phyloP scores from a whole-genome alignment of 1,140 invertebrate species.

The Orchesella cincta region DNA sequence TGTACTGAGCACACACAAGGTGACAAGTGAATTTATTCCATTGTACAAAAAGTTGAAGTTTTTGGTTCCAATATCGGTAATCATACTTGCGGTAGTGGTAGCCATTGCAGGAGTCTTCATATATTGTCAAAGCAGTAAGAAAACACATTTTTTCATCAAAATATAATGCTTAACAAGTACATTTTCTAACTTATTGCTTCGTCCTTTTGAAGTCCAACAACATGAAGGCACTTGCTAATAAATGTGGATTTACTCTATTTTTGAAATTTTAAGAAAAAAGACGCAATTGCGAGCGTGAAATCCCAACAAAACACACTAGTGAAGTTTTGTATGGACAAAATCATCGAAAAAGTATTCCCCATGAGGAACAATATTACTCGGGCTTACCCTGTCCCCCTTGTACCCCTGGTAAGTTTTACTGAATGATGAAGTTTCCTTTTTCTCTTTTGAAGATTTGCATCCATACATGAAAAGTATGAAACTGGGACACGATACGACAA shows the following conservation, averaged over 20 bases:
- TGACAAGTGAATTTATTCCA: constrained; percentile 39
- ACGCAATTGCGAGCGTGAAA: neutral
- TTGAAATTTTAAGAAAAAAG: constrained; percentile 13
- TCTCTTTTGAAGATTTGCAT: neutral
- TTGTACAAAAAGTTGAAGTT: constrained; percentile 44
- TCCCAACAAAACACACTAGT: constrained; percentile 1
- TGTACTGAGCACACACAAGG: constrained; percentile 42
- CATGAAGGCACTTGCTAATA: too few relatives aligned
- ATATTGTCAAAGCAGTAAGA: constrained; percentile 46
- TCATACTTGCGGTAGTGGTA: constrained; percentile 34
- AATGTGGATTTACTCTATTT: constrained; percentile 3
- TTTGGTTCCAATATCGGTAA: constrained; percentile 41
- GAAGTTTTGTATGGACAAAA: constrained; percentile 16
- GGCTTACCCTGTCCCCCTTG: constrained; percentile 9
- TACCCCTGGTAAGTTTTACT: neutral
- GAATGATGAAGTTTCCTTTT: too few relatives aligned
- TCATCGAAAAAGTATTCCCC: constrained; percentile 8
- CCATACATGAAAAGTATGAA: too few relatives aligned
- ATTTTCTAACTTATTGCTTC: too few relatives aligned
- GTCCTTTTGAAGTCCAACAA: too few relatives aligned
- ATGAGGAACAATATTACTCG: constrained; percentile 25
- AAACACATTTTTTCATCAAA: neutral
- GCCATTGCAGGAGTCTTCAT: constrained; percentile 33
- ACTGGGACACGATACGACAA: too few relatives aligned
- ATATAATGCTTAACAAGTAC: too few relatives aligned